Conservation (phyloP, 2,888 invertebrate species). For the Cerastis rubricosa region DNA sequence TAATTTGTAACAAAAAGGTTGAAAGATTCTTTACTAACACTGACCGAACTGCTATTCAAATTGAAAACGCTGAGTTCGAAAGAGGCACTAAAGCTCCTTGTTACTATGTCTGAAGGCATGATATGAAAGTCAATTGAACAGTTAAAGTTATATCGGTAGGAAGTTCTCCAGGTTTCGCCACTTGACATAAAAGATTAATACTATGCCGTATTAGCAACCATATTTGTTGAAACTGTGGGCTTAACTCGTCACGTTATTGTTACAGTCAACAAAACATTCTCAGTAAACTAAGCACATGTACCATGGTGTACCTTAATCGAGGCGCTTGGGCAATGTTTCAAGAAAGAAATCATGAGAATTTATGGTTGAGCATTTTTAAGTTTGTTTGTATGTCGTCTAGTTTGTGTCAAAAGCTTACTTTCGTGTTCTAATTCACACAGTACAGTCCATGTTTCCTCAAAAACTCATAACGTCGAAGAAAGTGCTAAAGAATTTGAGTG, state of each 20-base stretch:
- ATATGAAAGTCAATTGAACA: constrained; percentile 14
- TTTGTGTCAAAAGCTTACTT: constrained; percentile 44
- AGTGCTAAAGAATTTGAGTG: constrained; percentile 12
- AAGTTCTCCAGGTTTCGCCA: constrained; percentile 54
- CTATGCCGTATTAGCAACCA: constrained; percentile 64
- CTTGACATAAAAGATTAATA: constrained; percentile 65
- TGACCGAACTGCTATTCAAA: not conserved
- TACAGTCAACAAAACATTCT: constrained; percentile 73
- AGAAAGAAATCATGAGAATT: constrained; percentile 58
- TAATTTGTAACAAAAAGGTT: not conserved
- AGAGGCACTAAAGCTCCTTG: not conserved
- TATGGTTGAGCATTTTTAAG: constrained; percentile 39
- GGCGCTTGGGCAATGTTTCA: constrained; percentile 69
- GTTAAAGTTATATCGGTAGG: constrained; percentile 23
- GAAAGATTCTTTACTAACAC: not conserved
- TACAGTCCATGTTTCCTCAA: constrained; percentile 15
- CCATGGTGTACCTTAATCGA: constrained; percentile 72
- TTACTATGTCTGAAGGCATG: not conserved
- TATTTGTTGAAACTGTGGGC: constrained; percentile 76
- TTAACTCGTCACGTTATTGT: constrained; percentile 75
- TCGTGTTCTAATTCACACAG: constrained; percentile 51
- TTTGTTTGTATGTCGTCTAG: constrained; percentile 50
- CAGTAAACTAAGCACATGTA: constrained; percentile 59
- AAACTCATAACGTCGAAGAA: constrained; percentile 5
- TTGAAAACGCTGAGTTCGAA: not conserved